Evolutionary conservation across 2,797 vertebrate genomes (phyloP).

Genomic region (Tarsius wallacei): DNA sequence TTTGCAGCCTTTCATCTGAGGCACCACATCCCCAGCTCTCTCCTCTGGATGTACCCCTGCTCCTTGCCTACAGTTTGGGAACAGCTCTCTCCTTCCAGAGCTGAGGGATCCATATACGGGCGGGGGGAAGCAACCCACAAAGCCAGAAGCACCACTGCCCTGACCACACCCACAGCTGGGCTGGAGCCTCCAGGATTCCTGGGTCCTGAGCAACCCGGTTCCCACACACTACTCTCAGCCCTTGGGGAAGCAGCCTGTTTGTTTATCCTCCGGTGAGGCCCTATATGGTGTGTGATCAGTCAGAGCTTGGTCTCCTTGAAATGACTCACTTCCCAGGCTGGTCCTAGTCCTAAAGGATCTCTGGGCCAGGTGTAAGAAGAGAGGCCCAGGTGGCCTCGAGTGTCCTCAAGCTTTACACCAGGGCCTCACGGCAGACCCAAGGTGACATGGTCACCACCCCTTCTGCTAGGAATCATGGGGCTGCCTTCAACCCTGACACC

Average conservation of each 20-base stretch:
- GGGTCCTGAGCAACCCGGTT: conserved; percentile 53
- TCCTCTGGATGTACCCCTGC: background rate
- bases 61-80: background rate
- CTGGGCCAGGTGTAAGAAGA: background rate
- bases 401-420: background rate
- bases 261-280: background rate
- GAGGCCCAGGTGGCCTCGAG: background rate
- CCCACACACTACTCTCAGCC: conserved; percentile 39
- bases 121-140: background rate
- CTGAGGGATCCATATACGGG: background rate
- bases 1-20: background rate
- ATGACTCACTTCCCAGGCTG: conserved; percentile 17
- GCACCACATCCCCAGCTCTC: background rate
- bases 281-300: background rate
- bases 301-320: conserved; percentile 11
- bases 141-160: background rate
- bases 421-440: background rate
- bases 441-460: background rate
- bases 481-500: background rate
- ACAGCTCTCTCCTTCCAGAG: background rate
- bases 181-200: conserved; percentile 43
- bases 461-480: background rate
- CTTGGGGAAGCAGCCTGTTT: background rate
- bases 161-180: background rate
- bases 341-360: background rate